phyloP scores from a whole-genome alignment of 2,888 invertebrate species.

The Aelia acuminata region DNA sequence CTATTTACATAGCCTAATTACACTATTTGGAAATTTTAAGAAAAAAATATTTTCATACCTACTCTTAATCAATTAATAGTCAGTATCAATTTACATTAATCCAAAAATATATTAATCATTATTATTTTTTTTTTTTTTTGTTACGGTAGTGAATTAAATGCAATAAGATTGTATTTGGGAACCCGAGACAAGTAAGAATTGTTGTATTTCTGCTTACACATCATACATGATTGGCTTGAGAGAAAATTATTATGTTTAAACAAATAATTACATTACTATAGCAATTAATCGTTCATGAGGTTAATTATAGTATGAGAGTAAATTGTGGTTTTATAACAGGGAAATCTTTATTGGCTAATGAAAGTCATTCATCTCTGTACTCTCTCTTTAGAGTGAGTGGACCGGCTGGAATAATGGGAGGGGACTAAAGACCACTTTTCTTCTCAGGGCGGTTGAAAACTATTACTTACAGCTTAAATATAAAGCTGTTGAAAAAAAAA shows the following conservation, averaged over 20 bases:
- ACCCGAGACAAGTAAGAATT: not conserved
- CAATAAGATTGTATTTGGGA: no score
- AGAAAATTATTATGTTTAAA: not conserved
- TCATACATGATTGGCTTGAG: not conserved
- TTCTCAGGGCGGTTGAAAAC: conserved; percentile 5
- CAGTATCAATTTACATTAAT: no score
- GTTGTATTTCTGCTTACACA: not conserved
- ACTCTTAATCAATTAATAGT: no score
- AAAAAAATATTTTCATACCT: no score
- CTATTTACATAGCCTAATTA: no score
- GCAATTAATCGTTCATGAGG: not conserved
- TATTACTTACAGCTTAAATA: conserved; percentile 35
- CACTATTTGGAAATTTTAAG: no score
- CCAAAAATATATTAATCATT: no score
- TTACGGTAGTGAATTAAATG: no score
- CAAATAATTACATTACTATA: not conserved
- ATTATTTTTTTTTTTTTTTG: no score
- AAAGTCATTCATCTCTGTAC: conserved; percentile 18
- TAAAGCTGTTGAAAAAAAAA: conserved; percentile 8
- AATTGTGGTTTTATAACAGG: not conserved
- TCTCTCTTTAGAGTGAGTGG: not conserved
- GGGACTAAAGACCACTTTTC: conserved; percentile 18
- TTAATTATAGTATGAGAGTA: not conserved
- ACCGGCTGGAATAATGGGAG: not conserved
- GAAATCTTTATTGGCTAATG: conserved; percentile 25